phyloP scores from a whole-genome alignment of 2,113 vertebrate species.

The Pipa parva region DNA sequence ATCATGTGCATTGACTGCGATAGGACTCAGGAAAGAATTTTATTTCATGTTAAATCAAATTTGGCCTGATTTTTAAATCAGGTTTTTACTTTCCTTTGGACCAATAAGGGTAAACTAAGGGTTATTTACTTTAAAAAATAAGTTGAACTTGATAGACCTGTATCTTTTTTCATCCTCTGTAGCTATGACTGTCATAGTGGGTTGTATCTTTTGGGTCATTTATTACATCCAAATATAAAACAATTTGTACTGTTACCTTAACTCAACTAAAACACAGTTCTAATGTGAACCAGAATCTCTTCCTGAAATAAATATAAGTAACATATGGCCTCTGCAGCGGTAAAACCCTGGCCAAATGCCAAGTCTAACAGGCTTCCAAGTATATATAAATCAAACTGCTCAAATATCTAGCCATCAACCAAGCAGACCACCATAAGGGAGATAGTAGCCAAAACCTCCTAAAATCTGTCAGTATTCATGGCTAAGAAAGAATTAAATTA shows the following conservation, averaged over 20 bases:
- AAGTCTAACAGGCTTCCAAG: constrained; percentile 24
- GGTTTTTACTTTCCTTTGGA: too few relatives aligned
- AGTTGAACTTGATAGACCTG: not conserved
- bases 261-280: constrained; percentile 32
- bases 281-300: constrained; percentile 35
- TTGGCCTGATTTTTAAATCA: too few relatives aligned
- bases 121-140: not conserved
- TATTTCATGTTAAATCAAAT: too few relatives aligned
- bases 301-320: constrained; percentile 6
- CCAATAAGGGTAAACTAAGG: not conserved
- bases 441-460: constrained; percentile 12
- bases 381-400: constrained; percentile 35
- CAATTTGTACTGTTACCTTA: constrained; percentile 42
- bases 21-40: too few relatives aligned
- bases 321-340: constrained; percentile 23
- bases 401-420: constrained; percentile 30
- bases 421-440: constrained; percentile 31
- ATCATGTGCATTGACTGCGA: too few relatives aligned
- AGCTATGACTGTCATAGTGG: constrained; percentile 8
- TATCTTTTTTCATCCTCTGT: not conserved
- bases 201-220: constrained; percentile 31
- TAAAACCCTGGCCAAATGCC: constrained; percentile 29
- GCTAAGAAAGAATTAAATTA: constrained; percentile 2
- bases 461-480: constrained; percentile 22
- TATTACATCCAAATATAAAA: constrained; percentile 39